These are phyloP conservation scores for Asobara japonica DNA, from an alignment of 1,140 invertebrate species.

Conservation along the genomic window DNA sequence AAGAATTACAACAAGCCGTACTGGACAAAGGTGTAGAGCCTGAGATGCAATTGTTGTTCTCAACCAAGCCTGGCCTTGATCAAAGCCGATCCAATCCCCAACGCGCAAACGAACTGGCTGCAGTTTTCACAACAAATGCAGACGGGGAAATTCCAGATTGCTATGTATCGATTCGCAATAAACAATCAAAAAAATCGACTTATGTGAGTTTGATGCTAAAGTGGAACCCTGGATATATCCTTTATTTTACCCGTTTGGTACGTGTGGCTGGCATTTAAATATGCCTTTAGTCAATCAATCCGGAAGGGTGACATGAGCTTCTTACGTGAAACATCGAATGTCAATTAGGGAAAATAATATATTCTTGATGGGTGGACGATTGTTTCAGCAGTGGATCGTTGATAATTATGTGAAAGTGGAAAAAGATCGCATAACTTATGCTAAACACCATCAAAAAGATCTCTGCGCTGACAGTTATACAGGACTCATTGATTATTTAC, in stretches of 20 bases:
- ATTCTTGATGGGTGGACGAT: too few relatives aligned
- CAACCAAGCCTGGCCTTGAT: background rate
- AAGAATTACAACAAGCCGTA: background rate
- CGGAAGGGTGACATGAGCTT: too few relatives aligned
- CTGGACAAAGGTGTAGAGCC: background rate
- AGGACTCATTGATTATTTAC: too few relatives aligned
- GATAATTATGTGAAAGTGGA: too few relatives aligned
- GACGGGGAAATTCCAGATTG: conserved; percentile 10
- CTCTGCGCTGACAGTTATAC: too few relatives aligned
- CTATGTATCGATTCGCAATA: conserved; percentile 6
- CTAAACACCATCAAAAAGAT: too few relatives aligned
- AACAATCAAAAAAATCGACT: background rate
- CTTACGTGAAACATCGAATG: too few relatives aligned
- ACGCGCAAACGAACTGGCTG: background rate
- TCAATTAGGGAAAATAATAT: too few relatives aligned
- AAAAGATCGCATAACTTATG: too few relatives aligned
- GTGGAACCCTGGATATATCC: conserved; percentile 19
- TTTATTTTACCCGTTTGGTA: conserved; percentile 3
- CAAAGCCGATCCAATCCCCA: background rate
- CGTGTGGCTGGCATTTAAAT: conserved; percentile 5
- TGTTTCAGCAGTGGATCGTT: too few relatives aligned
- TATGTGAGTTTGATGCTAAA: background rate
- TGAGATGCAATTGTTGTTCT: background rate
- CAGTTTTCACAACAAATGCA: background rate
- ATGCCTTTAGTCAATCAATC: too few relatives aligned